A percentile compares a stretch with the other conserved stretches of the same genome.
Conservation (phyloP, 2,797 vertebrate species). For the Mormyrops attenuatus region DNA sequence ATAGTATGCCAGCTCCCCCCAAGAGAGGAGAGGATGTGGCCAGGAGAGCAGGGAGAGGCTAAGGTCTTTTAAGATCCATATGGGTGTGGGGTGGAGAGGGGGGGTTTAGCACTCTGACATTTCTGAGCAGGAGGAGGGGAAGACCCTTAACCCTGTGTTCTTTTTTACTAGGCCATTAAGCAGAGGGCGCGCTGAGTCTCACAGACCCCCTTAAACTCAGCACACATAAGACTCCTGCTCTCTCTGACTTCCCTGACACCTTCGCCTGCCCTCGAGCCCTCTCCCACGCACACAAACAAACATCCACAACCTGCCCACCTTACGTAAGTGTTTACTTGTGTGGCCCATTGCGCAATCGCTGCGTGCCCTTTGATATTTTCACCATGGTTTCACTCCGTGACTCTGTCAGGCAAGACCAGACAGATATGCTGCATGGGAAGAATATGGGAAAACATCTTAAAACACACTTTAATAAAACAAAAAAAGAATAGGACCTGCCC, state of each 20-base stretch:
- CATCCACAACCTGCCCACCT: slow-evolving; percentile 14
- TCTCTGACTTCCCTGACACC: background rate
- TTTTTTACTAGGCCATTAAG: background rate
- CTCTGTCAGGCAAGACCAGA: slow-evolving; percentile 71
- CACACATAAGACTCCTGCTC: background rate
- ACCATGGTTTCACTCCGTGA: slow-evolving; percentile 47
- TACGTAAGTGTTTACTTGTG: slow-evolving; percentile 41
- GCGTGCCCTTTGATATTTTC: slow-evolving; percentile 62
- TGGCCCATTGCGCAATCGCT: slow-evolving; percentile 66
- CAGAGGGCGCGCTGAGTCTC: background rate
- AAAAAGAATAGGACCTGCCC: slow-evolving; percentile 14
- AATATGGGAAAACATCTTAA: slow-evolving; percentile 58
- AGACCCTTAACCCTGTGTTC: background rate
- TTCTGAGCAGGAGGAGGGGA: background rate
- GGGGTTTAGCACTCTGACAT: background rate
- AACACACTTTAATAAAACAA: slow-evolving; percentile 56
- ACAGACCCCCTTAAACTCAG: background rate
- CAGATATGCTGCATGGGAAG: slow-evolving; percentile 68
- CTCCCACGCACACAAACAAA: slow-evolving; percentile 17
- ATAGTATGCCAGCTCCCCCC: background rate
- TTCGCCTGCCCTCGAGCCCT: slow-evolving; percentile 19
- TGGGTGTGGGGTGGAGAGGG: background rate
- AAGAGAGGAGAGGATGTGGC: background rate
- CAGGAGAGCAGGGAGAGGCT: background rate
- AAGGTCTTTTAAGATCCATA: background rate